Evolutionary conservation across 2,797 vertebrate genomes (phyloP).

Genomic region (Rhinoraja longicauda): DNA sequence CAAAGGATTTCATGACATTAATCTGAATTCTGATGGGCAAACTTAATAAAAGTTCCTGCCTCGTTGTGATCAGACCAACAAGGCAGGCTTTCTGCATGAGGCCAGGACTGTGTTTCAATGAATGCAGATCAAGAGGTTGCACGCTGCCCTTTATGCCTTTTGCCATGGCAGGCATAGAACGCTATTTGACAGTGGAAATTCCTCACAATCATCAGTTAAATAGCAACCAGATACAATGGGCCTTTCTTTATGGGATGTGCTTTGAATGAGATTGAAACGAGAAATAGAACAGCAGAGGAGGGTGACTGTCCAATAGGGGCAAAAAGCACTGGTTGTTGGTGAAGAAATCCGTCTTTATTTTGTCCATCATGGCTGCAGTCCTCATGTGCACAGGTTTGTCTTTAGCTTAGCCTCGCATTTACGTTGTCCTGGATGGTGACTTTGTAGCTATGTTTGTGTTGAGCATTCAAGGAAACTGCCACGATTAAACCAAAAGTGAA

Average conservation of each 20-base stretch:
- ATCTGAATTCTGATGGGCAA: background rate
- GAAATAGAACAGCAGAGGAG: background rate
- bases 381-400: slow-evolving; percentile 7
- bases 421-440: background rate
- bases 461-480: background rate
- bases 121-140: slow-evolving; percentile 29
- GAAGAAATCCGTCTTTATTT: background rate
- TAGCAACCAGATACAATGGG: background rate
- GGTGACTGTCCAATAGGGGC: background rate
- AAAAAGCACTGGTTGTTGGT: background rate
- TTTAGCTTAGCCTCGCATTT: background rate
- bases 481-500: background rate
- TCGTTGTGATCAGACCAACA: background rate
- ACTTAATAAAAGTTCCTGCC: background rate
- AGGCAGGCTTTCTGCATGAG: background rate
- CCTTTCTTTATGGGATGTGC: slow-evolving; percentile 21
- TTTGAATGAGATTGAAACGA: background rate
- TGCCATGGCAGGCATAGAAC: slow-evolving; percentile 1
- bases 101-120: slow-evolving; percentile 4
- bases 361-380: background rate
- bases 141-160: slow-evolving; percentile 2
- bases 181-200: background rate
- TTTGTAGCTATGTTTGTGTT: background rate
- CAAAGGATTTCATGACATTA: background rate
- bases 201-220: slow-evolving; percentile 2